These are phyloP conservation scores for Gasterosteus aculeatus DNA, from an alignment of 2,113 vertebrate genomes.

Conservation along the genomic window DNA sequence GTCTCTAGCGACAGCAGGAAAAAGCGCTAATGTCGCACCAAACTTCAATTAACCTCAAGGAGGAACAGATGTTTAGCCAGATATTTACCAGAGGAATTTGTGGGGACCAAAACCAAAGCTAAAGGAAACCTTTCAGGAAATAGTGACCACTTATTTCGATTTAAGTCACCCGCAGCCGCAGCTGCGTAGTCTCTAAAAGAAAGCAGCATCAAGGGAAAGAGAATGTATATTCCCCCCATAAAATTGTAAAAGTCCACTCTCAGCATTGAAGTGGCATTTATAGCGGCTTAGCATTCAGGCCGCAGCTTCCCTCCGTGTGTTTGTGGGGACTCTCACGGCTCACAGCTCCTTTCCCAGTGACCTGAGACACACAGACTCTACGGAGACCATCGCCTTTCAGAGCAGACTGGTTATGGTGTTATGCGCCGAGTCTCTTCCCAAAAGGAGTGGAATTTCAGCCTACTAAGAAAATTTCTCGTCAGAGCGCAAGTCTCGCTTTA, in stretches of 20 bases:
- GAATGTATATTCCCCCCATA: neutral
- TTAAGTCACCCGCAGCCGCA: too few relatives aligned
- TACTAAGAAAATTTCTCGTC: neutral
- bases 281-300: slow-evolving; percentile 22
- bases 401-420: neutral
- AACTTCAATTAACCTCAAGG: neutral
- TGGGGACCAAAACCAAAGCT: neutral
- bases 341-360: slow-evolving; percentile 23
- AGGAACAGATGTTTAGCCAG: neutral
- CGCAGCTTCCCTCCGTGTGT: slow-evolving; percentile 1
- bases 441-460: neutral
- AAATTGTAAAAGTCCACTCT: slow-evolving; percentile 6
- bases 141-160: neutral
- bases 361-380: slow-evolving; percentile 17
- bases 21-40: neutral
- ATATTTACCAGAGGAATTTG: neutral
- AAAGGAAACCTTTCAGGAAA: neutral
- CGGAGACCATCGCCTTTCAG: neutral
- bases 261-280: neutral
- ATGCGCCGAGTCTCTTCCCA: neutral
- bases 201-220: neutral
- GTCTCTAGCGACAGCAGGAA: neutral
- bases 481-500: neutral
- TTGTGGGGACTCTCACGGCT: slow-evolving; percentile 17
- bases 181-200: neutral